Conservation (phyloP, 1,140 invertebrate species). For the Diachasma alloeum region DNA sequence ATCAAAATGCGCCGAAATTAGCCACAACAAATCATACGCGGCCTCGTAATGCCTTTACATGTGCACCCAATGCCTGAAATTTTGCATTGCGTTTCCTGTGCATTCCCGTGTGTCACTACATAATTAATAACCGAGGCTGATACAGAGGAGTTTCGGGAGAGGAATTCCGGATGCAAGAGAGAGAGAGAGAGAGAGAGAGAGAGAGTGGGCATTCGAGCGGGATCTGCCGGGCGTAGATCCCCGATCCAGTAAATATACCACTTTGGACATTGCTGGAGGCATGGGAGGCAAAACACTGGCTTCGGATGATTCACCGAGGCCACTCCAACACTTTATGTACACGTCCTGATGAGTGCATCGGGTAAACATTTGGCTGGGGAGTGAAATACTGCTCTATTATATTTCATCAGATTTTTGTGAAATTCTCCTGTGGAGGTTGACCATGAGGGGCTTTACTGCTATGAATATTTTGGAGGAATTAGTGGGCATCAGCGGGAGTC, state of each 20-base stretch:
- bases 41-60: not conserved
- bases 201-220: not conserved
- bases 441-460: too few species aligned
- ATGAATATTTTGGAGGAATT: too few species aligned
- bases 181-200: not conserved
- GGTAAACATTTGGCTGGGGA: not conserved
- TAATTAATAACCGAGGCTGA: not conserved
- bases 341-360: not conserved
- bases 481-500: too few species aligned
- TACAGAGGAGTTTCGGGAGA: not conserved
- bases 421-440: too few species aligned
- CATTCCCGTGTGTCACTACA: not conserved
- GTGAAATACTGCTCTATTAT: not conserved
- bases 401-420: not conserved
- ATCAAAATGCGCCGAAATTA: constrained; percentile 11
- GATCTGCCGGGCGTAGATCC: not conserved
- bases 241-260: not conserved
- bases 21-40: constrained; percentile 2
- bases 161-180: not conserved
- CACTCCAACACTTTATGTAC: constrained; percentile 8
- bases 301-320: not conserved
- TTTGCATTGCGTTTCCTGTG: not conserved
- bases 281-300: not conserved
- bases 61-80: not conserved
- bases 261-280: not conserved